These are phyloP conservation scores for Dryobates pubescens DNA, from an alignment of 2,797 vertebrate genomes.

Conservation along the genomic window DNA sequence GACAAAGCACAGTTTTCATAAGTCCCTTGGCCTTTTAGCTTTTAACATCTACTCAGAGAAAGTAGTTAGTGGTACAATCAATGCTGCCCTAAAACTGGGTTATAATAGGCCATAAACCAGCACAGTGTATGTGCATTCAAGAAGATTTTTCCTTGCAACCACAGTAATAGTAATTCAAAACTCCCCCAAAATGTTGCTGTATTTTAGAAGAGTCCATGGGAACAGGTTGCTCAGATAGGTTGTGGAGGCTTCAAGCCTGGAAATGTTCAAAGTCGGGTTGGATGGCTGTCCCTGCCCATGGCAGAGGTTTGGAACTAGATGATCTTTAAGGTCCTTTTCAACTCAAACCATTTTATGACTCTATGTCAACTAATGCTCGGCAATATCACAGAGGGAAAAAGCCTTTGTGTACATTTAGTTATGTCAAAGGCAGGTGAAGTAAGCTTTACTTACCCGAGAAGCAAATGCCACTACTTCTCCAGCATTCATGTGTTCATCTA, in stretches of 20 bases:
- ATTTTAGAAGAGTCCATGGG: not conserved
- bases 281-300: too few species aligned
- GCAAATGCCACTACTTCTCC: conserved; percentile 89
- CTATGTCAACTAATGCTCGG: not conserved
- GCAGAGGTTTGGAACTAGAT: too few species aligned
- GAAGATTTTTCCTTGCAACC: not conserved
- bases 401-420: not conserved
- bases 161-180: not conserved
- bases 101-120: not conserved
- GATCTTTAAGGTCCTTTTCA: too few species aligned
- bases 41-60: not conserved
- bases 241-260: too few species aligned
- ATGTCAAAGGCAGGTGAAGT: not conserved
- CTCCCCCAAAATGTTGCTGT: not conserved
- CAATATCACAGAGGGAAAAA: not conserved
- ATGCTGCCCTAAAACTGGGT: not conserved
- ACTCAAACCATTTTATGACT: too few species aligned
- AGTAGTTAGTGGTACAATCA: not conserved
- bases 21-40: not conserved
- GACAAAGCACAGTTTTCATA: not conserved
- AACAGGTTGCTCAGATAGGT: too few species aligned
- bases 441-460: conserved; percentile 80
- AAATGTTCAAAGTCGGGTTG: too few species aligned
- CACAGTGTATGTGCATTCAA: not conserved
- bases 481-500: conserved; percentile 85